These are phyloP conservation scores for Zaprionus gabonicus DNA, from an alignment of 1,140 invertebrate genomes.

Conservation along the genomic window DNA sequence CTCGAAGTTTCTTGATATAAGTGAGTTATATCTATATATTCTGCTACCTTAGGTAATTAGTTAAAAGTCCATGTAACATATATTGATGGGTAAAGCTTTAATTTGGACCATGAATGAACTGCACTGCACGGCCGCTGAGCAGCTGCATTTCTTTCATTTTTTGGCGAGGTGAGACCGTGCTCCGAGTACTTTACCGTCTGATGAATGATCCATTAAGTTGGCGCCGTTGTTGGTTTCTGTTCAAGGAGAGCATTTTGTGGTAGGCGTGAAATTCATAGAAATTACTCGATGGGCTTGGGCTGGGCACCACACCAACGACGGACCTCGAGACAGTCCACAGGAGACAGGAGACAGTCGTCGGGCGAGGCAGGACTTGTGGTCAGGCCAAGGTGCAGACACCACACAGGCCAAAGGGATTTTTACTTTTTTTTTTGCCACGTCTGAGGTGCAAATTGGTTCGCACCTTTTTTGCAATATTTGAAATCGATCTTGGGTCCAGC, in stretches of 20 bases:
- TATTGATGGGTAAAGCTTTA: not conserved
- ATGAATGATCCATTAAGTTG: conserved; percentile 70
- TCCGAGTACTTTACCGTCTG: conserved; percentile 20
- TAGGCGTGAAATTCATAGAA: conserved; percentile 82
- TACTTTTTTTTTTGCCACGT: conserved; percentile 56
- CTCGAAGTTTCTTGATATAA: too few species aligned
- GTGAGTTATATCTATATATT: too few species aligned
- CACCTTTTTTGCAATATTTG: conserved; percentile 79
- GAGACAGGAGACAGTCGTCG: conserved; percentile 8
- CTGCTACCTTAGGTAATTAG: not conserved
- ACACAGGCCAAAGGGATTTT: not conserved
- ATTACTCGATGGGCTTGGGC: conserved; percentile 52
- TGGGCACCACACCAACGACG: conserved; percentile 1
- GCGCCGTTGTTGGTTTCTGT: conserved; percentile 46
- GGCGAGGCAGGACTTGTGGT: conserved; percentile 29
- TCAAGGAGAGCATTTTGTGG: conserved; percentile 33
- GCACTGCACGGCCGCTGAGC: not conserved
- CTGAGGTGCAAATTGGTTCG: conserved; percentile 82
- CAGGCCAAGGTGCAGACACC: not conserved
- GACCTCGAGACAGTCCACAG: conserved; percentile 15
- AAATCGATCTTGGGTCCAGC: conserved; percentile 69
- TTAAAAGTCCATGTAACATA: not conserved
- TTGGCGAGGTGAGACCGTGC: not conserved
- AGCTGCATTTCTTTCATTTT: conserved; percentile 18
- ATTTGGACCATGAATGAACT: not conserved